Percentiles rank a stretch among this genome's conserved stretches.
These are phyloP conservation scores for Amblyraja radiata DNA, from an alignment of 2,797 vertebrate genomes.

Conservation along the genomic window DNA sequence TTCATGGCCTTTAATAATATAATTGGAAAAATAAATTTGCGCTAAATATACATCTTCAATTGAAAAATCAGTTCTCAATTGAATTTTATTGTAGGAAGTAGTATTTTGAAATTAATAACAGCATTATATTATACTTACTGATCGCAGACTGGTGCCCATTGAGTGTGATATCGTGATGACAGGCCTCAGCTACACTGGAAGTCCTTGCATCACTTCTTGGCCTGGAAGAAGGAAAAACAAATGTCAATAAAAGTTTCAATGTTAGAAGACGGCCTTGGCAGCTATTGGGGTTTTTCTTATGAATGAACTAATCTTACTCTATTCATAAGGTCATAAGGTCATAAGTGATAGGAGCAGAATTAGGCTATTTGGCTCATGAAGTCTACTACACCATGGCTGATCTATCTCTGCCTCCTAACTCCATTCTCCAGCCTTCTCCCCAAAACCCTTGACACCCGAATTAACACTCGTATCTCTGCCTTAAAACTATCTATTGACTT, in stretches of 20 bases:
- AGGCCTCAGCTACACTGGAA: background rate
- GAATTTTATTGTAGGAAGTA: conserved; percentile 8
- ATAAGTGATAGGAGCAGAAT: no score
- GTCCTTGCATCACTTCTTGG: conserved; percentile 23
- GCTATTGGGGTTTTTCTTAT: background rate
- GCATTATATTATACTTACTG: background rate
- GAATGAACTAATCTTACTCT: background rate
- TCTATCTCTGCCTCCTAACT: no score
- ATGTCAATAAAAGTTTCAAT: background rate
- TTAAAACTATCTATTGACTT: no score
- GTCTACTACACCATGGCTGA: no score
- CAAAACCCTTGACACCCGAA: no score
- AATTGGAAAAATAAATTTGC: conserved; percentile 12
- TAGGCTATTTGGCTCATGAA: no score
- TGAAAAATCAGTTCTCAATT: background rate
- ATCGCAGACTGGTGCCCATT: background rate
- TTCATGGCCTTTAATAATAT: background rate
- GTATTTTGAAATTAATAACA: conserved; percentile 27
- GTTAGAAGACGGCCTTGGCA: background rate
- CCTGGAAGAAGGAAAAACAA: background rate
- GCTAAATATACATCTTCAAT: background rate
- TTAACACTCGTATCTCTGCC: no score
- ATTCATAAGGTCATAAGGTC: background rate
- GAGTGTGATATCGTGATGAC: background rate
- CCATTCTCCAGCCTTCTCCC: no score